Percentiles rank a stretch among this genome's conserved stretches.
Conservation (phyloP, 2,113 vertebrate genomes). For the Grammomys dolichurus region DNA sequence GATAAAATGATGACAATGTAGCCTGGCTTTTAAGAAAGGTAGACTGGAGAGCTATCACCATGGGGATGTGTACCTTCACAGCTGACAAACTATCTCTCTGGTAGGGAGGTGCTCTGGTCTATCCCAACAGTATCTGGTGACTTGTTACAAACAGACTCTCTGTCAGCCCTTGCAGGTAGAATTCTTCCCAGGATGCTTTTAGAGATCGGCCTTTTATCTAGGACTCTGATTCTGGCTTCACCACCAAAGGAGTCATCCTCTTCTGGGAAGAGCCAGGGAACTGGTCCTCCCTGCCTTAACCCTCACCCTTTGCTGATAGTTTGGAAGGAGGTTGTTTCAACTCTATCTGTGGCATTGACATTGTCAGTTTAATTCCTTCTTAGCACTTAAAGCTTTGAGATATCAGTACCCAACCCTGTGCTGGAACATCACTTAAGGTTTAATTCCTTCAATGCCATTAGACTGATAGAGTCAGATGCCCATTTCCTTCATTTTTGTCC, state of each 20-base stretch:
- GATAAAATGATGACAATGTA: constrained; percentile 21
- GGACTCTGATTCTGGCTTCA: constrained; percentile 85
- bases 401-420: constrained; percentile 17
- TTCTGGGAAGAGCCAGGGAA: constrained; percentile 79
- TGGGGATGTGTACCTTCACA: background rate
- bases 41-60: background rate
- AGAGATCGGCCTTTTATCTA: constrained; percentile 86
- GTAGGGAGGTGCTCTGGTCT: background rate
- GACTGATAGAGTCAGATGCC: constrained; percentile 51
- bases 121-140: constrained; percentile 68
- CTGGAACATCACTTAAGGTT: constrained; percentile 40
- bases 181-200: constrained; percentile 82
- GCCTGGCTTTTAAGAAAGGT: background rate
- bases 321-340: background rate
- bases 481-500: constrained; percentile 55
- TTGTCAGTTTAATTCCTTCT: constrained; percentile 58
- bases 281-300: constrained; percentile 12
- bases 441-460: constrained; percentile 55
- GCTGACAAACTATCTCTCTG: constrained; percentile 53
- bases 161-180: constrained; percentile 80
- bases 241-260: constrained; percentile 83
- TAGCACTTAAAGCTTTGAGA: constrained; percentile 5
- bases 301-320: background rate
- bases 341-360: constrained; percentile 48
- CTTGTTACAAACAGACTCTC: constrained; percentile 63